Evolutionary conservation across 2,113 vertebrate species (phyloP).

Genomic region (Bubo scandiacus): DNA sequence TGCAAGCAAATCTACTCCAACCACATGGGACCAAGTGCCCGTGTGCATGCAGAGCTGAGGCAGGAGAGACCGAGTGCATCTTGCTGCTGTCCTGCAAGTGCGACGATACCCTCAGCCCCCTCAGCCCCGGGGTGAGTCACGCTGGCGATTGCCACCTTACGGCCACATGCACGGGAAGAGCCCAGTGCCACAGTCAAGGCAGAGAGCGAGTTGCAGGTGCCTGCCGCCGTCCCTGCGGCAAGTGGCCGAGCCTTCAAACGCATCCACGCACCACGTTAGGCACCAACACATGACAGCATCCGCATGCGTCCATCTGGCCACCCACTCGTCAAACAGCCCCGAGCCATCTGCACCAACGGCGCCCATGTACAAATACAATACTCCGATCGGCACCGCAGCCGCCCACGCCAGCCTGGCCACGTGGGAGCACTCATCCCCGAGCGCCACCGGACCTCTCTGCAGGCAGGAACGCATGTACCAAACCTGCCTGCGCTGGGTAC

Average conservation of each 20-base stretch:
- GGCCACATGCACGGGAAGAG: accelerated
- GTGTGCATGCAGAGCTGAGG: not conserved
- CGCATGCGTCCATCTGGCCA: not conserved
- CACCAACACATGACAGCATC: not conserved
- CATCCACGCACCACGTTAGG: not conserved
- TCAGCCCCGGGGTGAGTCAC: not conserved
- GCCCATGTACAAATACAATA: not conserved
- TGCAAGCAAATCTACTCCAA: not conserved
- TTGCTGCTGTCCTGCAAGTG: not conserved
- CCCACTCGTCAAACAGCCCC: not conserved
- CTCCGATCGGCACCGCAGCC: not conserved
- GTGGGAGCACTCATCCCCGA: not conserved
- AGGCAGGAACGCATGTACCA: not conserved
- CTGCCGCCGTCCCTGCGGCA: accelerated
- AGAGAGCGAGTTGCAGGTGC: not conserved
- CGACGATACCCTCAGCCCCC: too few relatives aligned
- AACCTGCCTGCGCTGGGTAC: not conserved
- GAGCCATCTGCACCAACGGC: not conserved
- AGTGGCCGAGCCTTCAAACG: not conserved
- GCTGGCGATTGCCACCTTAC: accelerated
- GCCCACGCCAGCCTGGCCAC: not conserved
- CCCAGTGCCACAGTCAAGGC: accelerated
- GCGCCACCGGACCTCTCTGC: accelerated
- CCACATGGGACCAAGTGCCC: not conserved
- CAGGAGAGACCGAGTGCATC: accelerated